Base-by-base conservation (phyloP, 2,888 invertebrate species). In the Drosophila testacea region DNA sequence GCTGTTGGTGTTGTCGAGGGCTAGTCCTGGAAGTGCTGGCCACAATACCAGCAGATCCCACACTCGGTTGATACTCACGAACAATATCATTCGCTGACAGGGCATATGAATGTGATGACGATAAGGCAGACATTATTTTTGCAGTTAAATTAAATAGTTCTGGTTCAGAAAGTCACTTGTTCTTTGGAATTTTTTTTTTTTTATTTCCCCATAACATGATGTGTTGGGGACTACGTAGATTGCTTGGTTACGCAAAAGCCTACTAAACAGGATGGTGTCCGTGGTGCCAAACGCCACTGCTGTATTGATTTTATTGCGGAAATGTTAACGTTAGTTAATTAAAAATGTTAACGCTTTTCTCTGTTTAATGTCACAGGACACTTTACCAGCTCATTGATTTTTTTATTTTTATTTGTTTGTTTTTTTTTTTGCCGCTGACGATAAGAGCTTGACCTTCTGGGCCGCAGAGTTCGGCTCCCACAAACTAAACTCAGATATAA, bases 221-320 rank as follows among this genome's bases (percentile, higher is more conserved):
- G 39, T 22, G 27, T n/a, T 22, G 41, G 28, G 57, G 13, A 52
- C 50, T 42, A 28, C 56, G 30, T 41, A 61, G 60, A 54, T 48
- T 72, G 64, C 46, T 6, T 78, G 61, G 73, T 84, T 76, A 84
- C 69, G 77, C 84, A 83, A 83, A 83, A 59, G 75, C 81, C 75
- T 80, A 68, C 83, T 78, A 62, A 59, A 60, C 39, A 64, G 64
- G 55, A 70, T 32, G 6, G 32, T 32, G 7, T 7, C 9, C 59
- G 44, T 44, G 41, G 2, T 48, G 47, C 48, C 54, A 41, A 32
- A 34, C 30, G 28, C 39, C 27, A 22, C 36, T 66, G 54, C 16
- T 41, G 38, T 66, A 79, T 81, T 77, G 77, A 84, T 85, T 85
- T 79, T 81, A 22, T 42, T 36, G 59, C 63, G 57, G 38, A 47